Conservation (phyloP, 2,888 invertebrate genomes). For the Folsomia candida region DNA sequence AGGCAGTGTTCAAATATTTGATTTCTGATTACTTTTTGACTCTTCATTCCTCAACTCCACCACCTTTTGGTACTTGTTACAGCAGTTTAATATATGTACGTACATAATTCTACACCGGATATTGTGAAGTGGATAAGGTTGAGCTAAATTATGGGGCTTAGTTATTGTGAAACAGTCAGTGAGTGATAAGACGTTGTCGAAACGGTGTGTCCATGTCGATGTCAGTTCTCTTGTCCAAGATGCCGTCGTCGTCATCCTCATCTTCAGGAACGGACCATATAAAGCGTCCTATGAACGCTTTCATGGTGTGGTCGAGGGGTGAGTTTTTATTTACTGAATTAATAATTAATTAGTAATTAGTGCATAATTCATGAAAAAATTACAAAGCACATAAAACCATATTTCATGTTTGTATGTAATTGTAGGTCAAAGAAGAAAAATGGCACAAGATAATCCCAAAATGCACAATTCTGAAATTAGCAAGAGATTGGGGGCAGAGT, state of each 20-base stretch:
- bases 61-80: too few species aligned
- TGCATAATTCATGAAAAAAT: not conserved
- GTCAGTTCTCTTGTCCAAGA: not conserved
- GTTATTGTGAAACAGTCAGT: too few species aligned
- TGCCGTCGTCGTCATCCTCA: not conserved
- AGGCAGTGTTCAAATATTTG: not conserved
- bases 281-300: constrained; percentile 96
- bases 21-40: too few species aligned
- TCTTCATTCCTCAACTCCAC: too few species aligned
- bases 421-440: constrained; percentile 69
- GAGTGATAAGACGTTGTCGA: too few species aligned
- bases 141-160: too few species aligned
- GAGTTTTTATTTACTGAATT: constrained; percentile 4
- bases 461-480: constrained; percentile 97
- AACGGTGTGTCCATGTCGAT: not conserved
- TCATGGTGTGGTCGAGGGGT: constrained; percentile 65
- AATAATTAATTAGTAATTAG: too few species aligned
- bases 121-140: too few species aligned
- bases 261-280: constrained; percentile 53
- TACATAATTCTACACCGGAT: too few species aligned
- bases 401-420: constrained; percentile 87
- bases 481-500: constrained; percentile 83
- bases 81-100: too few species aligned
- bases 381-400: constrained; percentile 6
- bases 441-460: constrained; percentile 94